A percentile compares a stretch with the other conserved stretches of the same genome.
Conservation (phyloP, 1,140 invertebrate species). For the Trichoplusia ni region DNA sequence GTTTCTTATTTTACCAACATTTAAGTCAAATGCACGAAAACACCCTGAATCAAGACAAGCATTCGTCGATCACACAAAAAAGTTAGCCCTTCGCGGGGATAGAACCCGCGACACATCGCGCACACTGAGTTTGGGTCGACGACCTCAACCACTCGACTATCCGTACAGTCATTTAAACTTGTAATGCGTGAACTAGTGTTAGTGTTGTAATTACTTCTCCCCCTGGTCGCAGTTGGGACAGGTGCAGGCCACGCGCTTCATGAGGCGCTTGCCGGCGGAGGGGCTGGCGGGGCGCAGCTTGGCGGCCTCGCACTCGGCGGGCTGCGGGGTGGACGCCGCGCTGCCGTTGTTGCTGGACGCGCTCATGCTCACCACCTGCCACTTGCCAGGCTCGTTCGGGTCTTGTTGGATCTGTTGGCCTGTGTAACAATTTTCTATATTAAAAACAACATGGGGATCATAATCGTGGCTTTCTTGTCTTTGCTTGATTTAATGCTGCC, state of each 20-base stretch:
- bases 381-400: conserved; percentile 89
- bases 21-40: too few species aligned
- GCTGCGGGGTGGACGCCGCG: conserved; percentile 34
- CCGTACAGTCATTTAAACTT: too few species aligned
- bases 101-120: too few species aligned
- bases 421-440: too few species aligned
- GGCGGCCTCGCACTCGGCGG: conserved; percentile 63
- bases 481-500: too few species aligned
- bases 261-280: conserved; percentile 59
- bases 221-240: conserved; percentile 97
- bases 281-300: conserved; percentile 57
- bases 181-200: too few species aligned
- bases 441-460: background rate
- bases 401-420: conserved; percentile 87
- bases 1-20: too few species aligned
- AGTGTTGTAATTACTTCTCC: conserved; percentile 84
- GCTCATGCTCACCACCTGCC: conserved; percentile 88
- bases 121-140: too few species aligned
- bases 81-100: too few species aligned
- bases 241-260: conserved; percentile 94
- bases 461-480: background rate
- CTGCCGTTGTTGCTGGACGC: conserved; percentile 62
- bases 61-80: background rate
- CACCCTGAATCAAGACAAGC: too few species aligned
- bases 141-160: too few species aligned